Percentiles rank a stretch among this genome's conserved stretches.
phyloP scores from a whole-genome alignment of 2,888 invertebrate genomes.

The Tetrapedia diversipes region DNA sequence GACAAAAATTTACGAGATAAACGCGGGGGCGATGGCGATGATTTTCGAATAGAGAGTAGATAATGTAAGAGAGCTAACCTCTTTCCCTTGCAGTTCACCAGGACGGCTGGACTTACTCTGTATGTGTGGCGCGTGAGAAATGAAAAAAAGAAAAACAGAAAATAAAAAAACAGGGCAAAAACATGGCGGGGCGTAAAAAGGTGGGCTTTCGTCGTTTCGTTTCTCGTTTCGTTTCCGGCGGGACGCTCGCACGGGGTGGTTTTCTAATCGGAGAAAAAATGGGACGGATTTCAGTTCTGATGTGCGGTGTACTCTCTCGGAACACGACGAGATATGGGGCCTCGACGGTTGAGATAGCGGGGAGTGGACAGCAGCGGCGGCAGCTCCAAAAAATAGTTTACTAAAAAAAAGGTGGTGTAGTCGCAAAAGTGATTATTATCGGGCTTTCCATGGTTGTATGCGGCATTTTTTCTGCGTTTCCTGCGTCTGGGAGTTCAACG shows the following conservation, averaged over 20 bases:
- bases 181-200: conserved; percentile 72
- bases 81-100: conserved; percentile 90
- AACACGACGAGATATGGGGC: conserved; percentile 44
- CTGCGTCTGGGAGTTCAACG: conserved; percentile 47
- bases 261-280: conserved; percentile 1
- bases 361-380: conserved; percentile 64
- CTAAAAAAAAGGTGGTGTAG: conserved; percentile 54
- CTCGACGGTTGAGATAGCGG: conserved; percentile 62
- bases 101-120: conserved; percentile 89
- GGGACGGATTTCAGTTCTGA: conserved; percentile 72
- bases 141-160: conserved; percentile 76
- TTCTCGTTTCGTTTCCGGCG: no score
- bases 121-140: conserved; percentile 85
- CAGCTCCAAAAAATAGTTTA: conserved; percentile 65
- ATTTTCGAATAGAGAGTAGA: conserved; percentile 37
- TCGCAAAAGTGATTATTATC: conserved; percentile 64
- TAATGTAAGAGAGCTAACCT: conserved; percentile 87
- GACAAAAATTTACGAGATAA: neutral
- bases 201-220: no score
- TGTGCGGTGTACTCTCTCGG: conserved; percentile 63
- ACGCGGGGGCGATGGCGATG: conserved; percentile 52
- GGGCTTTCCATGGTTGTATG: conserved; percentile 59
- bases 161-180: conserved; percentile 81
- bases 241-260: no score
- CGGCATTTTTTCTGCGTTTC: conserved; percentile 52